Base-by-base conservation (phyloP, 1,140 invertebrate species). In the Drosophila erecta region DNA sequence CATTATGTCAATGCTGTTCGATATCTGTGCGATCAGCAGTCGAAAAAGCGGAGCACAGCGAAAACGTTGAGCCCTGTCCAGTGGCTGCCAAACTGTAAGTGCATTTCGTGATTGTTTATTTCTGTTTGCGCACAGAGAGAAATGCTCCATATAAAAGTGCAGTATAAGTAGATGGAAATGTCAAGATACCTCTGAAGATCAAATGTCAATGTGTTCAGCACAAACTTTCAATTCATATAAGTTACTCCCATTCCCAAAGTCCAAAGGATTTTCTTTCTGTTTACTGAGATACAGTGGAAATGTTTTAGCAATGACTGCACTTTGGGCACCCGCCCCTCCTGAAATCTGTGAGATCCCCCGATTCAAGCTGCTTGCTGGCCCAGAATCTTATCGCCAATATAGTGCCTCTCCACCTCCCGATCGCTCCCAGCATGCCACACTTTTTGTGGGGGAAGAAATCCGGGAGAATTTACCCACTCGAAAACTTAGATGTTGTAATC, bases 21-120 rank as follows among this genome's bases (percentile, higher is more conserved):
- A 87, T 83, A 86, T 86, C 84, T 79, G 83, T 60, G 59, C 79
- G 84, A 86, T 86, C 83, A 76, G 84, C 83, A 86, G 49, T 65
- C 62, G 76, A 81, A 81, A 77, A 83, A 72, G 83, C 78, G 47
- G 69, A 72, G 50, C 74, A 60, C 75, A 74, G 70, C 58, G 35
- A 61, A 77, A 76, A 76, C 40, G 38, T 41, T 73, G 57, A 84
- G 69, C 70, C 47, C 75, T 67, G 44, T 30, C 5, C 40, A 76
- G 62, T 76, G 60, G 44, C 15, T 76, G 59, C 70, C 73, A 81
- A 81, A 86, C 73, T 83, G 81, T 66, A 53, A 74, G 58, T 57
- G 56, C 62, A 80, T 69, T 69, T 57, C 59, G 43, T 57, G 46
- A 40, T 56, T 64, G 40, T 71, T 40, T 60, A 46, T 40, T 46